Evolutionary conservation across 2,113 vertebrate genomes (phyloP), one percentile per base, ranked within the genome.

Genomic region (Lasiurus borealis): DNA sequence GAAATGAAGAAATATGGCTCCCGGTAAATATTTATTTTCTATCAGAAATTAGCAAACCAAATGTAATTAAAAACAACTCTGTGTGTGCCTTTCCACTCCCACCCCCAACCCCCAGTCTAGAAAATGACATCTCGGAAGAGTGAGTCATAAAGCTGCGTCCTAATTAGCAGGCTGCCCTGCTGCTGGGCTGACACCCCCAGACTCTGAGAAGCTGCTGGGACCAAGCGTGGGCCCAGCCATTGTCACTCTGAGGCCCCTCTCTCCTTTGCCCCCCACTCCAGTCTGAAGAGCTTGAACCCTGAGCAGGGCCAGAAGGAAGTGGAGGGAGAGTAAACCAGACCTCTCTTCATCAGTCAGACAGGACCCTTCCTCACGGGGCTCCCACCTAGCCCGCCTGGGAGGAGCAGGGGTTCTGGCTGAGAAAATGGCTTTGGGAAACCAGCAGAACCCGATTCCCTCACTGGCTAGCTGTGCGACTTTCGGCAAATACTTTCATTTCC

Each of bases 41-140:
- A 98, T 98, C 98, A 98, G 98, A 98, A 98, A 98, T 99, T 99
- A 98, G 98, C 98, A 98, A 98, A 98, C 98, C 98, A 98, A 98
- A 99, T 98, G 98, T 98, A 98, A 99, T 99, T 99, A 99, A 98
- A 97, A 98, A 96, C 98, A 98, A 98, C 98, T 98, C 98, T 96
- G 97, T 98, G 98, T 97, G 94, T 69, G 85, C 95, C 87, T 96
- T 94, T 85, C 54, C 85, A 85, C 92, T 48, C 95, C 93, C 97
- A 90, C 44, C 88, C 94, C 94, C 89, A 91, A 31, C 72, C 57
- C 91, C 85, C 62, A 89, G 98, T 97, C 98, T 98, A 96, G 98
- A 97, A 98, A 98, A 98, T 97, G 97, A 97, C 97, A 97, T 97
- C 96, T 98, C 82, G 68, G 97, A 97, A 97, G 97, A 98, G 97